Evolutionary conservation across 2,797 vertebrate species (phyloP), one percentile per base, ranked within the genome.

Genomic region (Typhlichthys subterraneus): DNA sequence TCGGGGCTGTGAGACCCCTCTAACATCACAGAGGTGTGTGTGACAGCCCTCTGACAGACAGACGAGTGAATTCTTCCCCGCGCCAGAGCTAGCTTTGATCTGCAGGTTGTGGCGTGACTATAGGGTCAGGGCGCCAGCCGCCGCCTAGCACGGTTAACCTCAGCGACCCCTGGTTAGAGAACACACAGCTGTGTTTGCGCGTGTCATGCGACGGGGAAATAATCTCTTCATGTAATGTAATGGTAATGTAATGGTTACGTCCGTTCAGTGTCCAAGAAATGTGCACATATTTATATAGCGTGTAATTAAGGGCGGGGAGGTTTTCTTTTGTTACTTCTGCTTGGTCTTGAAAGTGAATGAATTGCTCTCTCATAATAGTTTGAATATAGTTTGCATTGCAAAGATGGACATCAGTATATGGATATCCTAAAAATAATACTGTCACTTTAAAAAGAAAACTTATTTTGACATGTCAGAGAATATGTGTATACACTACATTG

Each of bases 21-120:
- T 8, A 65, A 68, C 63, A 52, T 72, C 51, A 73, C 63, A 76
- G 2, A 45, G 15, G 15, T 45, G 66, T 71, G 72, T 45, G 63
- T 69, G 81, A 83, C 9, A 53, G 29, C 23, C 61, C 55, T 66
- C 56, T 65, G 84, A 81, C 64, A 73, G 82, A 69, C 61, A 31
- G 70, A 59, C 50, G 63, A 67, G 49, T 63, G 58, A 50, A 63
- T 63, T 46, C 56, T 12, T 2, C 67, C 48, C 53, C 10, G 3
- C 47, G 69, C 57, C 31, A 61, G 59, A 56, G 52, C 12, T 61
- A 38, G 49, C 79, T 88, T 87, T 86, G 81, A 87, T 79, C 69
- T 61, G 51, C 51, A 0, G 51, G 54, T 67, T 57, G 42, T 63
- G 77, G 75, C 45, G 61, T 58, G 65, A 81, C 50, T 49, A 50